These are phyloP conservation scores for Mesoligia furuncula DNA, from an alignment of 2,888 invertebrate species.

Conservation along the genomic window DNA sequence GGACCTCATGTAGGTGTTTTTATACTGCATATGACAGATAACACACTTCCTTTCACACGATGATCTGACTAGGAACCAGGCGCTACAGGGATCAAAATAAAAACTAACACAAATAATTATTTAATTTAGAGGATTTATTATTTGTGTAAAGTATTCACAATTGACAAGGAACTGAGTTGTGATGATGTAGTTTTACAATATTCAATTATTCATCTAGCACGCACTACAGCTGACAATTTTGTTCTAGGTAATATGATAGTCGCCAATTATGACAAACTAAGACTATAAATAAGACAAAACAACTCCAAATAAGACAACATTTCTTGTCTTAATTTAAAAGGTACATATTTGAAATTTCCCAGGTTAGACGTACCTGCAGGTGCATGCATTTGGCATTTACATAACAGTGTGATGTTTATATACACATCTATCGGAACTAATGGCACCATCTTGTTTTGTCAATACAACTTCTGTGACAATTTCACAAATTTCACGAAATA, in stretches of 20 bases:
- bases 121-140: conserved; percentile 47
- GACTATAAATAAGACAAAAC: not conserved
- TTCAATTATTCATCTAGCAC: not conserved
- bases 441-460: not conserved
- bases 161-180: conserved; percentile 23
- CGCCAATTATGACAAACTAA: not conserved
- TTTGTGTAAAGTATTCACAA: conserved; percentile 24
- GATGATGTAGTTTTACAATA: conserved; percentile 6
- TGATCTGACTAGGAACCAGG: conserved; percentile 45
- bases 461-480: not conserved
- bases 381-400: not conserved
- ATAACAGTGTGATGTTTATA: not conserved
- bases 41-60: conserved; percentile 43
- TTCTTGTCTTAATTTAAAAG: too few relatives aligned
- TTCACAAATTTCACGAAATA: not conserved
- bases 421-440: not conserved
- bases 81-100: conserved; percentile 15
- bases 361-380: not conserved
- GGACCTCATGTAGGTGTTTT: not conserved
- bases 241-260: too few relatives aligned
- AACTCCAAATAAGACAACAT: too few relatives aligned
- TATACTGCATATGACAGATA: conserved; percentile 29
- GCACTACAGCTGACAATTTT: not conserved
- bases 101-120: conserved; percentile 26
- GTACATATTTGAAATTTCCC: not conserved